Conservation (phyloP, 2,888 invertebrate species). For the Acleris sparsana region DNA sequence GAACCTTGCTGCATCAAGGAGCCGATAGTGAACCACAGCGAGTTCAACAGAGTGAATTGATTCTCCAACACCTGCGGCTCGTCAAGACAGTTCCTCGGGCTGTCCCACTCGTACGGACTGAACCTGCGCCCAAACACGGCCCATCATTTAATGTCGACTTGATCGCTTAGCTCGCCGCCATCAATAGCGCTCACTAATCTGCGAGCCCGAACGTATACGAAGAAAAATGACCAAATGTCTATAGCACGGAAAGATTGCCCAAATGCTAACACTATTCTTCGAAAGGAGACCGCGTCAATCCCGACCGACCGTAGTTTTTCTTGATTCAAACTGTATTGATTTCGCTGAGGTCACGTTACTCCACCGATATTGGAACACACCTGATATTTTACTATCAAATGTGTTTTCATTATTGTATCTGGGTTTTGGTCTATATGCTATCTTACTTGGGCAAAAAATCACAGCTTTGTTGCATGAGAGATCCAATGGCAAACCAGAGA, state of each 20-base stretch:
- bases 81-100: constrained; percentile 92
- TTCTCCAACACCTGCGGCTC: constrained; percentile 94
- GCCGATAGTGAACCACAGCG: constrained; percentile 97
- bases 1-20: constrained; percentile 96
- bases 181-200: constrained; percentile 9
- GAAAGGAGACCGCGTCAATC: constrained; percentile 7
- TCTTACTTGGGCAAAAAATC: constrained; percentile 97
- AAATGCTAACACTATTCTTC: constrained; percentile 11
- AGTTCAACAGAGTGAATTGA: constrained; percentile 95
- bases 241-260: constrained; percentile 21
- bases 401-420: constrained; percentile 46
- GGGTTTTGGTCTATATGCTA: constrained; percentile 47
- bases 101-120: constrained; percentile 97
- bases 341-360: constrained; percentile 79
- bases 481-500: constrained; percentile 98
- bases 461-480: constrained; percentile 97
- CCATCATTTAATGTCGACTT: constrained; percentile 51
- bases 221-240: constrained; percentile 4
- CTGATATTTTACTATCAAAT: constrained; percentile 42
- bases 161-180: constrained; percentile 10
- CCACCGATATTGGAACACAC: constrained; percentile 45
- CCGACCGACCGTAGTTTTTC: constrained; percentile 3
- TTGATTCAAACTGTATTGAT: constrained; percentile 45
- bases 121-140: constrained; percentile 86
- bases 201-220: constrained; percentile 12